Evolutionary conservation across 2,797 vertebrate species (phyloP).

Genomic region (Podargus strigoides): DNA sequence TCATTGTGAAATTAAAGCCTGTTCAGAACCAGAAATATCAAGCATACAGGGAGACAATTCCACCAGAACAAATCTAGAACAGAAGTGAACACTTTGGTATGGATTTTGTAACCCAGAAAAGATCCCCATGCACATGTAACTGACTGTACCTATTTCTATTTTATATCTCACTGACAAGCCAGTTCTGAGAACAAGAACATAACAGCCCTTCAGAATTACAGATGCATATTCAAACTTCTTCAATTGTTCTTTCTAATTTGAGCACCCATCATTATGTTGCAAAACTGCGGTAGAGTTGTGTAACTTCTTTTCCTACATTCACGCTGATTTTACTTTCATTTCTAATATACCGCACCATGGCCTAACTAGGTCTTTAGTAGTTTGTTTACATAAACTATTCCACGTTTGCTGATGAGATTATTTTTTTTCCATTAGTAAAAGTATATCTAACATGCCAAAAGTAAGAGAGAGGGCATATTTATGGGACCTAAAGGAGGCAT

Average conservation of each 20-base stretch:
- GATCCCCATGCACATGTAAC: not conserved
- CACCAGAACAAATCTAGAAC: not conserved
- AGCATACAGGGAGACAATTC: not conserved
- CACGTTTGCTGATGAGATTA: not conserved
- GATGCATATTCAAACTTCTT: slow-evolving; percentile 1
- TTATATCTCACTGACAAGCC: not conserved
- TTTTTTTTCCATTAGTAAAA: not conserved
- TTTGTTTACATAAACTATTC: not conserved
- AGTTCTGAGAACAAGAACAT: not conserved
- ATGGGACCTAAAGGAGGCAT: not conserved
- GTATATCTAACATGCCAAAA: not conserved
- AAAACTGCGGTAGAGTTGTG: slow-evolving; percentile 8
- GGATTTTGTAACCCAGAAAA: not conserved
- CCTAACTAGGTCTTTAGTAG: not conserved
- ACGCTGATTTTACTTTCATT: slow-evolving; percentile 11
- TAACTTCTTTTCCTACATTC: slow-evolving; percentile 7
- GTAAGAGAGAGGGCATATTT: not conserved
- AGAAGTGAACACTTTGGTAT: not conserved
- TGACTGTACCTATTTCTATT: not conserved
- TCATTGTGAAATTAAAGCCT: not conserved
- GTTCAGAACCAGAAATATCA: not conserved
- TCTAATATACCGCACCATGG: not conserved
- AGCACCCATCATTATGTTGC: not conserved
- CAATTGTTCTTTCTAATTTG: not conserved
- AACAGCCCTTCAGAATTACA: not conserved